Base-by-base conservation (phyloP, 2,888 invertebrate species). In the Himalopsyche anomala region DNA sequence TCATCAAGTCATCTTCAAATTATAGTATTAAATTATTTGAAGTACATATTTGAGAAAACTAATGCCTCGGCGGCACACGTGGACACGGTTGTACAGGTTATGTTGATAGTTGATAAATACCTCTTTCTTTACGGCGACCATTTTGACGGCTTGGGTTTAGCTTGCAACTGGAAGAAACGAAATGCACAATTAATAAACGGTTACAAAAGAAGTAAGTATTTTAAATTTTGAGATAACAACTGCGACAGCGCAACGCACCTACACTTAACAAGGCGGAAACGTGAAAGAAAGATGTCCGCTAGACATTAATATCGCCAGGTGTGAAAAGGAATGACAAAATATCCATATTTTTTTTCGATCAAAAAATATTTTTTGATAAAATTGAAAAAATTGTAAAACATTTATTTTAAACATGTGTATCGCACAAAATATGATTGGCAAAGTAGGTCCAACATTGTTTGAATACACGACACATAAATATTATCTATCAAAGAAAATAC, bases 101-200 rank as follows among this genome's bases (percentile, higher is more conserved):
- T 19, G 62, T 62, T 28, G 42, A 55, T 17, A 62, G 86, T 9
- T 55, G 38, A 55, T 38, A 90, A 92, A 92, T 93, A 96, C 96
- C 94, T 96, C 96, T 93, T 97, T 97, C 94, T 97, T 97, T 91
- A 96, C 96, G 88, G 97, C 96, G 91, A 97, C 97, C 97, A 97
- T 97, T 85, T 80, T 88, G 87, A 83, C 45, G 42, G 62, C 62
- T 62, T 62, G 54, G 56, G 69, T 45, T 62, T 82, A 42, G 62
- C 19, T 56, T 87, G 83, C 84, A 81, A 17, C 87, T 87, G 87
- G 42, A 87, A 87, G 42, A 38, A 42, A 69, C 0, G 80, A 62
- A 40, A 81, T n/a, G 9, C 81, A 19, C 83, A 51, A 12, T 81
- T 45, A 42, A 38, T 9, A 19, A 19, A 19, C 45, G 9, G 38